Base-by-base conservation (phyloP, 2,113 vertebrate species). In the Actinemys pallida region DNA sequence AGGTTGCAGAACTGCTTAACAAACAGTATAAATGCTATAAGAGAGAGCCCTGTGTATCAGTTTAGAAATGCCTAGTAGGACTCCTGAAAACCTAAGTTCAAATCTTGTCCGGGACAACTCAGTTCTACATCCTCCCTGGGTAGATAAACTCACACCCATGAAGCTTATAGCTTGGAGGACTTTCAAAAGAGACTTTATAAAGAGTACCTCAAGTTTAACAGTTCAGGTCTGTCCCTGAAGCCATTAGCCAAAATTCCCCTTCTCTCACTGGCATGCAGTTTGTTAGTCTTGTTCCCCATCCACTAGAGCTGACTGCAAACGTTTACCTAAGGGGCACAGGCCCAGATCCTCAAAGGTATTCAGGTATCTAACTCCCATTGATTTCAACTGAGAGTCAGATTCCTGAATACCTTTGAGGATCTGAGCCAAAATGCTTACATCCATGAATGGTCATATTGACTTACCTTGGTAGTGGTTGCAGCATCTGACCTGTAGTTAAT, bases 401-500 rank as follows among this genome's bases (percentile, higher is more conserved):
- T 65, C 62, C 31, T 65, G 16, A 65, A 65, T n/a, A 65, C 31
- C 31, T 62, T 35, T 17, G 16, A 69, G 62, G 62, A n/a, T n/a
- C 35, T 69, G 62, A 17, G 62, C 62, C 62, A 69, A n/a, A 69
- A 8, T 72, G 16, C 17, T 88, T 81, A 47, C 3, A 76, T 86
- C 20, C 31, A 80, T 45, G 83, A 94, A 79, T 11, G 89, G 49
- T 80, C 35, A 47, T n/a, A 87, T 86, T 88, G 85, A 19, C 82
- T 89, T 84, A 89, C 62, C 65, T 91, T 94, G 95, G 89, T 85
- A 62, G 29, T 2, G 19, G 35, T 14, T 72, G 11, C 45, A 94
- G 92, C 95, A 96, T 95, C 94, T 95, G 95, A 94, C 56, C 89
- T 45, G 49, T 89, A 95, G 96, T 95, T 97, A 95, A 94, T 93